Conservation (phyloP, 1,140 invertebrate genomes). For the Carposina sasakii region DNA sequence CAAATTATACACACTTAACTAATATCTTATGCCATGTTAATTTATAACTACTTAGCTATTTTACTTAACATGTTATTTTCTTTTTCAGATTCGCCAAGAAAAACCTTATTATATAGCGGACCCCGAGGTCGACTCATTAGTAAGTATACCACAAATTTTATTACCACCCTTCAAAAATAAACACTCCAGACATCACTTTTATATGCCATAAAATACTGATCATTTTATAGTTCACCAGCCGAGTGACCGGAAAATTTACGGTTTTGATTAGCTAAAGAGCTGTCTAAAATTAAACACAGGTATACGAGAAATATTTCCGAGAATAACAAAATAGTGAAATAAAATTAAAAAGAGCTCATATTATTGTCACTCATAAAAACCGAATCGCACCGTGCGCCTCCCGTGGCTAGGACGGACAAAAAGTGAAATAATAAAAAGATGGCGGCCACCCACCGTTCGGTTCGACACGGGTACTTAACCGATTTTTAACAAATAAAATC, state of each 20-base stretch:
- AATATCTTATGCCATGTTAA: too few relatives aligned
- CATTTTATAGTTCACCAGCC: slow-evolving; percentile 50
- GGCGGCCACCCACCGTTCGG: slow-evolving; percentile 68
- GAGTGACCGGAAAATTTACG: slow-evolving; percentile 54
- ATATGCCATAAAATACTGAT: slow-evolving; percentile 61
- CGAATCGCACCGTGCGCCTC: slow-evolving; percentile 58
- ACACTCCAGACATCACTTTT: slow-evolving; percentile 39
- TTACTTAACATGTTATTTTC: slow-evolving; percentile 75
- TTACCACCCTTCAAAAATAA: slow-evolving; percentile 28
- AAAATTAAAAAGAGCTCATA: slow-evolving; percentile 37
- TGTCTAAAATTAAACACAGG: slow-evolving; percentile 57
- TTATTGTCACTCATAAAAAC: slow-evolving; percentile 67
- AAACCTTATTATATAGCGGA: slow-evolving; percentile 98
- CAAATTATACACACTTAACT: too few relatives aligned
- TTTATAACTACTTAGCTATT: slow-evolving; percentile 8
- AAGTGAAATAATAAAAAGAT: slow-evolving; percentile 63
- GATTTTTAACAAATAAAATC: slow-evolving; percentile 74
- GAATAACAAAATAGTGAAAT: slow-evolving; percentile 46
- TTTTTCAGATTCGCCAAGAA: slow-evolving; percentile 96
- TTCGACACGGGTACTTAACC: slow-evolving; percentile 73
- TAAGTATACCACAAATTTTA: slow-evolving; percentile 78
- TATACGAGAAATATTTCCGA: slow-evolving; percentile 51
- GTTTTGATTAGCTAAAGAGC: slow-evolving; percentile 60
- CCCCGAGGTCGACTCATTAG: slow-evolving; percentile 97
- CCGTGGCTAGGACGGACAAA: slow-evolving; percentile 61